Percentiles rank a stretch among this genome's conserved stretches.
These are phyloP conservation scores for Austrolebias charrua DNA, from an alignment of 2,797 vertebrate genomes.

Conservation along the genomic window DNA sequence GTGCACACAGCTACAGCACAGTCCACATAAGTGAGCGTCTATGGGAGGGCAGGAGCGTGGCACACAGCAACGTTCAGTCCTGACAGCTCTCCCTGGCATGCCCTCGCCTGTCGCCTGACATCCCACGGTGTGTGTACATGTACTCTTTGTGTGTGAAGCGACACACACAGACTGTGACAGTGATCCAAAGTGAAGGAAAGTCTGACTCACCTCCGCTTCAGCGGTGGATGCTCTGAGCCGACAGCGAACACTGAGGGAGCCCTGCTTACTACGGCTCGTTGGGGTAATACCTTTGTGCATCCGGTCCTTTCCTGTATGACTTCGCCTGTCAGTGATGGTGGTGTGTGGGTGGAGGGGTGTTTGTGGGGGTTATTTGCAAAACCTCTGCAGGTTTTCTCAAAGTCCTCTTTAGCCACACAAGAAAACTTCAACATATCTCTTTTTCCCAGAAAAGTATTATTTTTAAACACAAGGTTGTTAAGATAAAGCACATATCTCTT, in stretches of 20 bases:
- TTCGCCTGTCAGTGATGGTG: neutral
- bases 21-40: constrained; percentile 11
- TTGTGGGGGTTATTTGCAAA: neutral
- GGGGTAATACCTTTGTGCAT: constrained; percentile 48
- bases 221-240: constrained; percentile 44
- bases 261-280: constrained; percentile 41
- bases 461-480: no score
- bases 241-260: constrained; percentile 54
- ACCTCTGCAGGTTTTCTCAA: no score
- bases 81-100: constrained; percentile 59
- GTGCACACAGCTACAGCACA: neutral
- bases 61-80: constrained; percentile 53
- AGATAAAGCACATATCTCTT: no score
- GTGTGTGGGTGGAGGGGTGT: no score
- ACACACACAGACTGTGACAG: constrained; percentile 47
- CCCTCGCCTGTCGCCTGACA: constrained; percentile 57
- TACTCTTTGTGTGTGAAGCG: constrained; percentile 33
- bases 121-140: constrained; percentile 37
- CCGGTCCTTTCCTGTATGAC: constrained; percentile 6
- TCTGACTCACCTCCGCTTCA: constrained; percentile 68
- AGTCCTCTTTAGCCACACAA: no score
- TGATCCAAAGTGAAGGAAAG: constrained; percentile 60
- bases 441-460: no score
- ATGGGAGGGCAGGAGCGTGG: constrained; percentile 22
- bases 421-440: neutral